phyloP scores from a whole-genome alignment of 2,113 vertebrate genomes.

The Muntiacus reevesi region DNA sequence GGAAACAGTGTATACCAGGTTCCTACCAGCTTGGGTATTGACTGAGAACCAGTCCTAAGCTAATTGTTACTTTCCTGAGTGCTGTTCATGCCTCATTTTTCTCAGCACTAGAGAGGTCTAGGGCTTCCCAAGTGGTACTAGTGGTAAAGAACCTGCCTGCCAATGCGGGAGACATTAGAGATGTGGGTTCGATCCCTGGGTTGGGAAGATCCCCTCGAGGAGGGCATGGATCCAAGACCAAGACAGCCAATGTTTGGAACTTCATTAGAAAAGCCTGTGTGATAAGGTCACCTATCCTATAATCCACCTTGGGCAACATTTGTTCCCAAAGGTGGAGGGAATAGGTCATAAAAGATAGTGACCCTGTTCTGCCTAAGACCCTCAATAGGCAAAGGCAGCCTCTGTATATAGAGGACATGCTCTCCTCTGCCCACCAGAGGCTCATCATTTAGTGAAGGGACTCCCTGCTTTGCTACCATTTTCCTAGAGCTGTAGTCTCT shows the following conservation, averaged over 20 bases:
- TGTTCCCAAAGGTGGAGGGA: background rate
- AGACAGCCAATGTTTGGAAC: background rate
- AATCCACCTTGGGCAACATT: background rate
- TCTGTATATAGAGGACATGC: background rate
- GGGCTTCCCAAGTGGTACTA: background rate
- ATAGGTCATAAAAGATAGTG: background rate
- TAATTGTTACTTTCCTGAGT: background rate
- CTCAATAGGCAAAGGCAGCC: background rate
- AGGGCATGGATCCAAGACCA: background rate
- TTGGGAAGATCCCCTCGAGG: background rate
- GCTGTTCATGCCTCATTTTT: background rate
- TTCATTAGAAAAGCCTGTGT: background rate
- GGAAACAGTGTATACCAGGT: background rate
- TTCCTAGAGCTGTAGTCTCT: background rate
- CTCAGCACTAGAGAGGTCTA: background rate
- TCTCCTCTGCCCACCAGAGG: background rate
- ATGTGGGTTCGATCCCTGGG: rapidly evolving
- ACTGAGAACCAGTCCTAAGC: background rate
- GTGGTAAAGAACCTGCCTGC: background rate
- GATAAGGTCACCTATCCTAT: background rate
- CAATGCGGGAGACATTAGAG: background rate
- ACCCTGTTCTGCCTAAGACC: background rate
- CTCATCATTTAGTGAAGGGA: background rate
- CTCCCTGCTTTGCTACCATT: background rate
- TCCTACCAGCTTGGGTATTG: background rate